These are phyloP conservation scores for Fopius arisanus DNA, from an alignment of 1,140 invertebrate genomes.

Conservation along the genomic window DNA sequence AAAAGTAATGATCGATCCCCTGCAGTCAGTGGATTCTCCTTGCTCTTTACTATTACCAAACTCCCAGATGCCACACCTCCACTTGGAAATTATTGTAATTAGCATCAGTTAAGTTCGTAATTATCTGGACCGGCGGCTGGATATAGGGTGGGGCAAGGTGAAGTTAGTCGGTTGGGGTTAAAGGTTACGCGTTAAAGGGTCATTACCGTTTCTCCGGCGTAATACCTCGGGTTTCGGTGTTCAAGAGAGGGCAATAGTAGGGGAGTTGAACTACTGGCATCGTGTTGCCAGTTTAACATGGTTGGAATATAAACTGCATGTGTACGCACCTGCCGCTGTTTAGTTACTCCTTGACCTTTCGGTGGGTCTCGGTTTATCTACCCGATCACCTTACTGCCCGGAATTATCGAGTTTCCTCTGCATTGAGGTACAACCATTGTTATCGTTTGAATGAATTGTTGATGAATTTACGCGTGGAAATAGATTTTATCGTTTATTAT, in stretches of 20 bases:
- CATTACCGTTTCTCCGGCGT: constrained; percentile 48
- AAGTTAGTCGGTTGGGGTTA: not conserved
- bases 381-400: not conserved
- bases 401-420: not conserved
- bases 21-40: not conserved
- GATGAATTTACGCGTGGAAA: not conserved
- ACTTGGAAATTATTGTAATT: constrained; percentile 54
- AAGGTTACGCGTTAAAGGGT: constrained; percentile 51
- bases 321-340: constrained; percentile 8
- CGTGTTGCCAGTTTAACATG: constrained; percentile 13
- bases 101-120: constrained; percentile 54
- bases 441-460: not conserved
- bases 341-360: constrained; percentile 6
- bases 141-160: not conserved
- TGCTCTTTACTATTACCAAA: constrained; percentile 21
- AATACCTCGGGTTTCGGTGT: constrained; percentile 35
- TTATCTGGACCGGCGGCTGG: constrained; percentile 35
- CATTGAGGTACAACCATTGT: not conserved
- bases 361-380: not conserved
- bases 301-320: constrained; percentile 5
- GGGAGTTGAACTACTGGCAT: not conserved
- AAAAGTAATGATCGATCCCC: no score
- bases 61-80: constrained; percentile 40
- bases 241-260: not conserved
- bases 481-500: no score